Evolutionary conservation across 2,797 vertebrate genomes (phyloP), one percentile per base, ranked within the genome.

Genomic region (Mus minutoides): DNA sequence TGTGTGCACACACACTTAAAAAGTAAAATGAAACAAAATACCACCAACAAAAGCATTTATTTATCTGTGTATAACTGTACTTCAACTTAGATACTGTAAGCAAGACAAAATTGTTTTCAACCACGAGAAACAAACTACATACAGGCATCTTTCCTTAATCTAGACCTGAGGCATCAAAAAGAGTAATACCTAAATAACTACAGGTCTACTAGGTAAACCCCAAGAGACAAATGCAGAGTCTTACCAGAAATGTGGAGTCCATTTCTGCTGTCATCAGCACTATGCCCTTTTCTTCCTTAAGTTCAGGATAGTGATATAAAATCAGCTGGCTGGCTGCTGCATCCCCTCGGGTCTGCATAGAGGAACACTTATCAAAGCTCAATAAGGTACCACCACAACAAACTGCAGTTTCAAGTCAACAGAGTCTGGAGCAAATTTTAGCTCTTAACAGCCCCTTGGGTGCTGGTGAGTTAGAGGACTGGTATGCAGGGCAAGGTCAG

Each of bases 201-300:
- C 31, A 88, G 49, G 56, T 83, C 49, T 49, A 96, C 12, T 26
- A 94, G 37, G 79, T 91, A 95, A 92, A 93, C 88, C 34, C 40
- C 87, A 69, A 86, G 75, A 97, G 56, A 52, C 77, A 91, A 85
- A 93, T 43, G 56, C 19, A 84, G 88, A 95, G 46, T 95, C 98
- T 98, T 98, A 99, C 99, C 94, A 99, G 98, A 97, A 99, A 99
- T 89, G 98, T 99, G 62, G 98, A 97, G 97, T 99, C 99, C 98
- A 99, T 99, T 98, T 99, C 99, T 24, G 99, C 99, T 5, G 99
- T 99, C 99, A 99, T 99, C 76, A 99, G 98, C 58, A 99, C 99
- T 17, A 99, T 97, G 37, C 98, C 99, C 97, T 99, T 99, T 93
- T 99, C 98, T 95, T 99, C 97, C 97, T 99, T 99, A 94, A 99